Percentiles rank a stretch among this genome's conserved stretches.
These are phyloP conservation scores for Silurus aristotelis DNA, from an alignment of 2,797 vertebrate genomes.

Conservation along the genomic window DNA sequence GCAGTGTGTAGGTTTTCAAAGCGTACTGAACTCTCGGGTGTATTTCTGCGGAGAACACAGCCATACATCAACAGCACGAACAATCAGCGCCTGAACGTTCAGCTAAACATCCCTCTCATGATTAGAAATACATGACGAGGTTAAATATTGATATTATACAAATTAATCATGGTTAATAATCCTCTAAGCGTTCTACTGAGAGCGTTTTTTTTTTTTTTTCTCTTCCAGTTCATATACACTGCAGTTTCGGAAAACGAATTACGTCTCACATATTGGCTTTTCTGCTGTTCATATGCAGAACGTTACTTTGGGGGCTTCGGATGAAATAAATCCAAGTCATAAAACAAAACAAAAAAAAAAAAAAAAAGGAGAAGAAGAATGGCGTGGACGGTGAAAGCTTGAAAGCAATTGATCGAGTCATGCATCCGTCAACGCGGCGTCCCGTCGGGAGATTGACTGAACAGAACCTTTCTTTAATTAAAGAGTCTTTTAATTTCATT, in stretches of 20 bases:
- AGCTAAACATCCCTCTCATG: slow-evolving; percentile 4
- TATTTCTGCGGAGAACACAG: not conserved
- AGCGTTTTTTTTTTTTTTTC: too few species aligned
- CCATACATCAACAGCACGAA: not conserved
- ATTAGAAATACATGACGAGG: slow-evolving; percentile 16
- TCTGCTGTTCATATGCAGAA: not conserved
- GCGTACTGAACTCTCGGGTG: not conserved
- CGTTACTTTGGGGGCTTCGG: not conserved
- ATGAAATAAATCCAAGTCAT: not conserved
- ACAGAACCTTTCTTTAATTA: slow-evolving; percentile 18
- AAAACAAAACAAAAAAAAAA: not conserved
- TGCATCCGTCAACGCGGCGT: not conserved
- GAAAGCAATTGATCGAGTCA: slow-evolving; percentile 2
- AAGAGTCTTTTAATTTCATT: slow-evolving; percentile 18
- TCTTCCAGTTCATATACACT: not conserved
- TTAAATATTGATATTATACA: slow-evolving; percentile 19
- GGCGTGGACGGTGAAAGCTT: not conserved
- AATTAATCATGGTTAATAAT: slow-evolving; percentile 8
- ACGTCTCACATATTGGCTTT: not conserved
- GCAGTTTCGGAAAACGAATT: not conserved
- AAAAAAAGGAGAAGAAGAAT: not conserved
- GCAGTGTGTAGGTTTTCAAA: not conserved
- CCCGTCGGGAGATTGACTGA: not conserved
- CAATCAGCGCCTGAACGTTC: slow-evolving; percentile 1
- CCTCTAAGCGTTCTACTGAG: not conserved